Base-by-base conservation (phyloP, 2,797 vertebrate species). In the Hozukius guyotensis region DNA sequence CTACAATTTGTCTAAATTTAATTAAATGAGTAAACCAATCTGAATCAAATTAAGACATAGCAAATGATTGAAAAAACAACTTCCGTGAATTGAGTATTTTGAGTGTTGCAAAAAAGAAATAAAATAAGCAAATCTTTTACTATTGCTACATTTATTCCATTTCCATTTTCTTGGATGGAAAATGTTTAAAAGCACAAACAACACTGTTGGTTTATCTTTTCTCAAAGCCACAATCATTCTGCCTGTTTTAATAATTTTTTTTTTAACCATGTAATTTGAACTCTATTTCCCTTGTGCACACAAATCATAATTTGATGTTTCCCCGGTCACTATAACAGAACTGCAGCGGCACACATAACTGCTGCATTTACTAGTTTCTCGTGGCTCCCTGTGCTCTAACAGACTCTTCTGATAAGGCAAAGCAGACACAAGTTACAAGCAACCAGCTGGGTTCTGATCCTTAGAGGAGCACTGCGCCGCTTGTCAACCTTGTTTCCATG, bases 401-500 rank as follows among this genome's bases (percentile, higher is more conserved):
- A 29, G 14, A 66, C 36, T 22, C 25, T 14, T 63, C 25, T 24
- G 64, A 60, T 24, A 29, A 46, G 13, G n/a, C 63, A 38, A 65
- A 22, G 49, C 49, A 68, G 69, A 62, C 34, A 27, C 32, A 34
- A 64, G 57, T 63, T 53, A 70, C 61, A 80, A 77, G 55, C 36
- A 56, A 36, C 57, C 63, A 76, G 73, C 53, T 34, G 70, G 59
- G 46, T 22, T 49, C 22, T 31, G 62, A 61, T 73, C 70, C 71
- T 75, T 42, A 10, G 7, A 61, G 69, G 67, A 34, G 66, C 70
- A 20, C 78, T 67, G 66, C 61, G 63, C 73, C n/a, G 1, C 29
- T 22, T 73, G 66, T 80, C 68, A 76, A 24, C 27, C 38, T 20
- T 63, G 79, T 78, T 83, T 38, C 55, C 55, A 90, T 89, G 60